phyloP scores from a whole-genome alignment of 2,888 invertebrate species.

The Troides aeacus region DNA sequence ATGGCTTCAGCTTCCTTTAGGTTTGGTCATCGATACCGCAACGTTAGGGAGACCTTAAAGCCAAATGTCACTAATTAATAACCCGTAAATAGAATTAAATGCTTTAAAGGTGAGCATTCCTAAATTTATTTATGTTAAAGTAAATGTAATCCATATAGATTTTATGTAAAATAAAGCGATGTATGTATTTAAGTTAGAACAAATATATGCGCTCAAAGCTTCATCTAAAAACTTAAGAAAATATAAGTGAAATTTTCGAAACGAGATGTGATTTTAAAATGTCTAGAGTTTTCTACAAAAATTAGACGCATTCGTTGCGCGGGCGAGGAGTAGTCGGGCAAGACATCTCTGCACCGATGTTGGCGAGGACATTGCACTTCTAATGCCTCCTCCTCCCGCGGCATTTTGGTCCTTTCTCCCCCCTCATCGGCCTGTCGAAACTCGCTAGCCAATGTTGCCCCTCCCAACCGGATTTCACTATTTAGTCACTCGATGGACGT shows the following conservation, averaged over 20 bases:
- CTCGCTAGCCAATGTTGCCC: slow-evolving; percentile 67
- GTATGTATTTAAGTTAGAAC: no score
- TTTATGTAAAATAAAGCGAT: no score
- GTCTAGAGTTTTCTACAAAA: slow-evolving; percentile 51
- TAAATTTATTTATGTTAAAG: no score
- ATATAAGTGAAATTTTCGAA: not conserved
- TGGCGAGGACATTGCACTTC: slow-evolving; percentile 80
- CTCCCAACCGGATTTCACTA: slow-evolving; percentile 71
- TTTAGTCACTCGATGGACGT: slow-evolving; percentile 54
- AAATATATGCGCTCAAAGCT: no score
- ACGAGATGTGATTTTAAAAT: slow-evolving; percentile 36
- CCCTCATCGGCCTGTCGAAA: slow-evolving; percentile 66
- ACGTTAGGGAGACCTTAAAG: slow-evolving; percentile 45
- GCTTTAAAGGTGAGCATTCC: not conserved
- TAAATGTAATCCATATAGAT: no score
- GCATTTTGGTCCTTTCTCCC: slow-evolving; percentile 62
- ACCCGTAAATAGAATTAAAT: slow-evolving; percentile 6
- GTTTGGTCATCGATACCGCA: slow-evolving; percentile 72
- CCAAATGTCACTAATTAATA: slow-evolving; percentile 53
- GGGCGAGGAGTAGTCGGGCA: slow-evolving; percentile 49
- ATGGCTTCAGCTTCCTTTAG: slow-evolving; percentile 73
- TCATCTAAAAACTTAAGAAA: not conserved
- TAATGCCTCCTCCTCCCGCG: slow-evolving; percentile 50
- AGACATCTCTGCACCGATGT: slow-evolving; percentile 68
- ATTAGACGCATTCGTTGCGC: slow-evolving; percentile 51